A percentile compares a stretch with the other conserved stretches of the same genome.
Conservation (phyloP, 2,797 vertebrate species). For the Trematomus bernacchii region DNA sequence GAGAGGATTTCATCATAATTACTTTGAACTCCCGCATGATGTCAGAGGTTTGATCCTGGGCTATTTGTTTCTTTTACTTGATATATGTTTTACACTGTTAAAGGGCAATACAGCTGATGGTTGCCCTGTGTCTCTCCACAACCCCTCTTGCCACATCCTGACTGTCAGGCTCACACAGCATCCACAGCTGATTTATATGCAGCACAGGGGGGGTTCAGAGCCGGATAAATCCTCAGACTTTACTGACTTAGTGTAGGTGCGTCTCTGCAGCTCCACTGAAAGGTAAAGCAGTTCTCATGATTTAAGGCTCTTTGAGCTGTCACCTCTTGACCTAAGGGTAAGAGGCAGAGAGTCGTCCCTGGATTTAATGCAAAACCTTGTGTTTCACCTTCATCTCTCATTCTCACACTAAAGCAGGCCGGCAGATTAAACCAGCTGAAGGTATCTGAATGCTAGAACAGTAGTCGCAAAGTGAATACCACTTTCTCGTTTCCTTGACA, state of each 20-base stretch:
- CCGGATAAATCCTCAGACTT: conserved; percentile 84
- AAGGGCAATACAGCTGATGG: background rate
- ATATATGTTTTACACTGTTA: background rate
- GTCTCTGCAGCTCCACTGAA: conserved; percentile 70
- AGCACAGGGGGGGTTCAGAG: conserved; percentile 70
- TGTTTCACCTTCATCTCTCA: conserved; percentile 69
- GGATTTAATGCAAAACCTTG: conserved; percentile 77
- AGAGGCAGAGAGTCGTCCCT: conserved; percentile 69
- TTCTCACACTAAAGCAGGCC: conserved; percentile 76
- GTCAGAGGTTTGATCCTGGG: conserved; percentile 1
- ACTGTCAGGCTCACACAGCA: conserved; percentile 49
- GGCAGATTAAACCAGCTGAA: conserved; percentile 62
- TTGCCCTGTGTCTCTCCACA: conserved; percentile 27
- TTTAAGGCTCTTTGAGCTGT: conserved; percentile 80
- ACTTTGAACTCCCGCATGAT: conserved; percentile 5
- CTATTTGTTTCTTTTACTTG: background rate
- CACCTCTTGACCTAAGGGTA: conserved; percentile 81
- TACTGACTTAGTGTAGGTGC: conserved; percentile 79
- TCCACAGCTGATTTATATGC: conserved; percentile 82
- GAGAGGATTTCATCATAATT: background rate
- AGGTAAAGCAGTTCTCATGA: conserved; percentile 86
- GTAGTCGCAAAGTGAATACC: conserved; percentile 51
- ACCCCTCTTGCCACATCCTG: conserved; percentile 28
- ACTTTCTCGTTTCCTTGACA: conserved; percentile 69
- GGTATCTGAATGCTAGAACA: conserved; percentile 52